A percentile compares a stretch with the other conserved stretches of the same genome.
These are phyloP conservation scores for Epinotia nisella DNA, from an alignment of 2,888 invertebrate species.

Conservation along the genomic window DNA sequence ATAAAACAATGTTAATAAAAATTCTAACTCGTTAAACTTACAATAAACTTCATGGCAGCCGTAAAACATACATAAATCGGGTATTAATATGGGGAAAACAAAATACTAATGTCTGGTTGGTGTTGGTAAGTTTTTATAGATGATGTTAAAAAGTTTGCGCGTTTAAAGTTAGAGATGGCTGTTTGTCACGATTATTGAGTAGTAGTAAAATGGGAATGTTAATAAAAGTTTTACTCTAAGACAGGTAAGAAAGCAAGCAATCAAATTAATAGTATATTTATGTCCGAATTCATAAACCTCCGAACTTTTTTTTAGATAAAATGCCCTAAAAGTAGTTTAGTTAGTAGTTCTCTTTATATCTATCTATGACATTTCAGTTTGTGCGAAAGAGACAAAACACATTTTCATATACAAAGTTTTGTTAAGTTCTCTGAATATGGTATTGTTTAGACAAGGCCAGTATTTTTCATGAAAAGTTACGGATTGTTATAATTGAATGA, in stretches of 20 bases:
- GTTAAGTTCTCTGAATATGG: too few species aligned
- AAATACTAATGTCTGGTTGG: constrained; percentile 49
- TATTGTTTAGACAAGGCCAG: too few species aligned
- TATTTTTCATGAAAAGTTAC: too few species aligned
- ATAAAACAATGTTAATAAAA: constrained; percentile 68
- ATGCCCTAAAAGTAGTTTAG: too few species aligned
- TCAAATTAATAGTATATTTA: background rate
- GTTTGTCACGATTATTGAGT: constrained; percentile 36
- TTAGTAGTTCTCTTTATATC: too few species aligned
- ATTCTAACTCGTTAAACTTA: constrained; percentile 71
- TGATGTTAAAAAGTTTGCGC: constrained; percentile 51
- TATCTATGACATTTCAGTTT: too few species aligned
- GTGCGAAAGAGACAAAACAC: too few species aligned
- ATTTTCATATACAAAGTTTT: too few species aligned
- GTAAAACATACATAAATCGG: constrained; percentile 68
- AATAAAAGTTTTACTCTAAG: constrained; percentile 4
- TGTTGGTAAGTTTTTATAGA: constrained; percentile 48
- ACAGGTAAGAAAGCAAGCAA: background rate
- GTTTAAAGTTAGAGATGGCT: constrained; percentile 30
- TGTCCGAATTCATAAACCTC: too few species aligned
- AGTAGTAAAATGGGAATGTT: constrained; percentile 12
- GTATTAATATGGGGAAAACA: constrained; percentile 62
- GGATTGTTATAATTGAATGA: too few species aligned
- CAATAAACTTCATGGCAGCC: constrained; percentile 64
- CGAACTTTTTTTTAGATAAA: too few species aligned